Conservation (phyloP, 2,888 invertebrate genomes). For the Drosophila conformis region DNA sequence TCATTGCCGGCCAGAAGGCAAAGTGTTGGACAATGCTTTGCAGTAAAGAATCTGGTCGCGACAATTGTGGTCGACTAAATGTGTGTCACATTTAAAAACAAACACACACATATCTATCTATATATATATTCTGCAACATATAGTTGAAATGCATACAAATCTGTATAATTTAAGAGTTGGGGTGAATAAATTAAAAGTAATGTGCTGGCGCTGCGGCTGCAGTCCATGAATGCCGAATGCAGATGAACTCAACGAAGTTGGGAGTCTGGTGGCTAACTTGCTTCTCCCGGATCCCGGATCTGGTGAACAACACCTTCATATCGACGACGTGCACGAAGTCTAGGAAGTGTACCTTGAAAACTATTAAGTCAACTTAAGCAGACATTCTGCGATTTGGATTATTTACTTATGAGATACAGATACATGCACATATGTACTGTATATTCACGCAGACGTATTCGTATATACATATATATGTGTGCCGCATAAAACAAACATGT, state of each 20-base stretch:
- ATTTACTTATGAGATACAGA: slow-evolving; percentile 15
- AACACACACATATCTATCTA: slow-evolving; percentile 7
- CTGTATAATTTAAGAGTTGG: not conserved
- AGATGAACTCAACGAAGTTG: not conserved
- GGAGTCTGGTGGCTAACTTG: not conserved
- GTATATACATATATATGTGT: not conserved
- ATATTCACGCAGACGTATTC: not conserved
- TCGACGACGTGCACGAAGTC: not conserved
- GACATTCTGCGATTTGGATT: slow-evolving; percentile 33
- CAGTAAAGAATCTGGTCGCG: not conserved
- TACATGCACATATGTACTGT: not conserved
- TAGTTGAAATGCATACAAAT: not conserved
- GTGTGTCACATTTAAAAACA: slow-evolving; percentile 30
- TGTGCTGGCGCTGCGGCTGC: not conserved
- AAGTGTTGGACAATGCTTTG: not conserved
- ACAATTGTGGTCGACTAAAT: slow-evolving; percentile 11
- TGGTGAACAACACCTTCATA: not conserved
- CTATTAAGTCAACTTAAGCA: slow-evolving; percentile 50
- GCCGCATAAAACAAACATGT: slow-evolving; percentile 41
- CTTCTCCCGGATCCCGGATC: not conserved
- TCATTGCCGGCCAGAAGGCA: not conserved
- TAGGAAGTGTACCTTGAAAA: slow-evolving; percentile 5
- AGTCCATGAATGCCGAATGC: not conserved
- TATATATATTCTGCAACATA: slow-evolving; percentile 20
- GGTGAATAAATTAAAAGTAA: not conserved